phyloP scores from a whole-genome alignment of 2,797 vertebrate species.

The Chiroxiphia lanceolata region DNA sequence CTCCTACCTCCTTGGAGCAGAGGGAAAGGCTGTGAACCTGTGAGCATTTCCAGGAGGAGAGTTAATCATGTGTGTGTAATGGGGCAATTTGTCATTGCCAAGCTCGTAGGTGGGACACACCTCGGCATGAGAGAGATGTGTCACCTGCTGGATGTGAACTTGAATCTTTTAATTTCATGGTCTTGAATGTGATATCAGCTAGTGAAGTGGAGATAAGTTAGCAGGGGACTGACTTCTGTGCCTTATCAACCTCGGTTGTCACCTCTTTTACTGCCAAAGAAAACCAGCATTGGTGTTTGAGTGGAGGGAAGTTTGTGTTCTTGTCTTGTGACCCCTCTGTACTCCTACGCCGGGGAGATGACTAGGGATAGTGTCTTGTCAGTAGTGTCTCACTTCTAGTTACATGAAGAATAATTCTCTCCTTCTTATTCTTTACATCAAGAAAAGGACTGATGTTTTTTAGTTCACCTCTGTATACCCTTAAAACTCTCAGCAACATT shows the following conservation, averaged over 20 bases:
- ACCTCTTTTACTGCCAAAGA: not conserved
- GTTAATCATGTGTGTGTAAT: not conserved
- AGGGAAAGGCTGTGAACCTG: not conserved
- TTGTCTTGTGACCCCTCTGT: not conserved
- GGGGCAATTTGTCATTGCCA: not conserved
- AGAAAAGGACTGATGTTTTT: not conserved
- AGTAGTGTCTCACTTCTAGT: not conserved
- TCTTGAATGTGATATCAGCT: not conserved
- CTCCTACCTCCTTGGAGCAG: not conserved
- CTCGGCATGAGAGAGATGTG: fast-evolving
- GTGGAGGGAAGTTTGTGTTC: not conserved
- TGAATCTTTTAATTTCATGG: not conserved
- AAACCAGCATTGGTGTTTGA: fast-evolving
- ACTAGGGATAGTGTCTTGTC: too few species aligned
- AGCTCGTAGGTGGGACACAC: not conserved
- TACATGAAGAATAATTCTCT: not conserved
- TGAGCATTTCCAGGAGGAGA: not conserved
- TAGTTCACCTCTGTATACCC: not conserved
- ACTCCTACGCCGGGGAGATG: not conserved
- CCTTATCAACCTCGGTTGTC: not conserved
- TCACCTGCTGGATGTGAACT: not conserved
- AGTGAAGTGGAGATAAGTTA: not conserved
- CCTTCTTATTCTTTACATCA: not conserved
- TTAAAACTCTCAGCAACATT: not conserved
- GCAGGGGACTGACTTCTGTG: not conserved